Conservation (phyloP, 2,888 invertebrate species). For the Machimus atricapillus region DNA sequence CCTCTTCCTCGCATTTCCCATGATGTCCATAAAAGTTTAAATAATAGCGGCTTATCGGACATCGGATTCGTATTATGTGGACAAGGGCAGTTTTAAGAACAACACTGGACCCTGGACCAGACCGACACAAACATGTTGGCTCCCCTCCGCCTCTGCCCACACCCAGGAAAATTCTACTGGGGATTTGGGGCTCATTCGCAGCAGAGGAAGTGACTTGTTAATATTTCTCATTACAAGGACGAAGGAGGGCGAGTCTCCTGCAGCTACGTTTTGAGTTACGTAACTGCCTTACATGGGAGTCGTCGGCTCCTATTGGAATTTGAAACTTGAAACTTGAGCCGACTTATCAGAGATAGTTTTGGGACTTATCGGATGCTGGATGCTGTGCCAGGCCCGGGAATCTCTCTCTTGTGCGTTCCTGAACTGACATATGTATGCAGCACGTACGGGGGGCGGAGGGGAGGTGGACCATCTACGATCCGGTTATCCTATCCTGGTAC, state of each 20-base stretch:
- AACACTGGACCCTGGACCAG: neutral
- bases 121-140: neutral
- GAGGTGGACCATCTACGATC: neutral
- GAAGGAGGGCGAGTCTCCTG: neutral
- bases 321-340: constrained; percentile 12
- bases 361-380: constrained; percentile 5
- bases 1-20: constrained; percentile 26
- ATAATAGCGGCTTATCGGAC: constrained; percentile 41
- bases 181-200: neutral
- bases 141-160: neutral
- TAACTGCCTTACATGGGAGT: neutral
- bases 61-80: constrained; percentile 1
- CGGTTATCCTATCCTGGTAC: neutral
- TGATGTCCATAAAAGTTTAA: constrained; percentile 42
- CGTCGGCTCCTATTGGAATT: neutral
- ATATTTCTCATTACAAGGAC: constrained; percentile 14
- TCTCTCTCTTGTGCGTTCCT: neutral
- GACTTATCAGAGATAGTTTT: constrained; percentile 23
- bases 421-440: neutral
- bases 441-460: neutral
- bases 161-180: neutral
- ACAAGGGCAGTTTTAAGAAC: constrained; percentile 25
- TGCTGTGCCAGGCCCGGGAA: neutral
- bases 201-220: constrained; percentile 15
- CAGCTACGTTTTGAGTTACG: neutral